A percentile compares a stretch with the other conserved stretches of the same genome.
phyloP scores from a whole-genome alignment of 1,140 invertebrate genomes.

The Andricus grossulariae region DNA sequence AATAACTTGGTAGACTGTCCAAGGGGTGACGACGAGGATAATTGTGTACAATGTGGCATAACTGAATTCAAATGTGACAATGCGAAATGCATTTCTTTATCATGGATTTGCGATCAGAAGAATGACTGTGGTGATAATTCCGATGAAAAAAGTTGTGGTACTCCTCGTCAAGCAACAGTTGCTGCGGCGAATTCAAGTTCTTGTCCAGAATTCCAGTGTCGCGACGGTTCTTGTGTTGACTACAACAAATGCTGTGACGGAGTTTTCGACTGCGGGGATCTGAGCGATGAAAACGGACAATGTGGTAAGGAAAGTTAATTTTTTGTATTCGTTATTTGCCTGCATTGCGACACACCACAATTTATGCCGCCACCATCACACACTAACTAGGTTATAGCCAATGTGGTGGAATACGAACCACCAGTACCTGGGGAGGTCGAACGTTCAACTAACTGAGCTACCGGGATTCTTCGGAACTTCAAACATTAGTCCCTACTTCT shows the following conservation, averaged over 20 bases:
- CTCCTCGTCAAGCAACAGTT: conserved; percentile 63
- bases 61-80: conserved; percentile 83
- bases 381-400: no score
- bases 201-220: conserved; percentile 78
- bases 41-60: conserved; percentile 74
- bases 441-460: no score
- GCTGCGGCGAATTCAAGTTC: conserved; percentile 54
- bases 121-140: conserved; percentile 82
- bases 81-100: conserved; percentile 82
- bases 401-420: no score
- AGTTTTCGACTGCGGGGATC: conserved; percentile 85
- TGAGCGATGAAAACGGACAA: conserved; percentile 79
- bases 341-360: not conserved
- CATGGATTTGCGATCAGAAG: conserved; percentile 83
- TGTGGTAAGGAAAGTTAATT: conserved; percentile 75
- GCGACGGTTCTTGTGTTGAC: conserved; percentile 81
- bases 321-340: conserved; percentile 11
- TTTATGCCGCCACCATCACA: no score
- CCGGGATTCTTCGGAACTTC: no score
- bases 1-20: conserved; percentile 83
- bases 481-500: no score
- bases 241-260: conserved; percentile 80
- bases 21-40: conserved; percentile 80
- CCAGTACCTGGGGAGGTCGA: no score
- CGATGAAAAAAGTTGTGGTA: conserved; percentile 77